Conservation (phyloP, 1,140 invertebrate genomes). For the Penaeus indicus region DNA sequence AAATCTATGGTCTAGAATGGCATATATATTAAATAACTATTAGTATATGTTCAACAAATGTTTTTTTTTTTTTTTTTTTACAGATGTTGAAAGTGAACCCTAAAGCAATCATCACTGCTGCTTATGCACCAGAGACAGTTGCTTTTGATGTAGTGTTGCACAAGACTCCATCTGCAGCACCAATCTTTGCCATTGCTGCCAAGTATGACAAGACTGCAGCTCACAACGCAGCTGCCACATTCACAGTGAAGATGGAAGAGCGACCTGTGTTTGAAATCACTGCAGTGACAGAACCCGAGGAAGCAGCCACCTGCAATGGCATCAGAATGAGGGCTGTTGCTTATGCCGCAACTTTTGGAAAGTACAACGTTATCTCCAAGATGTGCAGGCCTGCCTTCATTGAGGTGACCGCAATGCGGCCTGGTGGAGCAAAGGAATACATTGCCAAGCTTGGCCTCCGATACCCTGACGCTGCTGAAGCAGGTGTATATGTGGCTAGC, state of each 20-base stretch:
- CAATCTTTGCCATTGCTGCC: conserved; percentile 21
- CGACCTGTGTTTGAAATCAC: conserved; percentile 12
- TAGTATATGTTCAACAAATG: not conserved
- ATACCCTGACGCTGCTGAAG: conserved; percentile 18
- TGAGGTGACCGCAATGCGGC: conserved; percentile 1
- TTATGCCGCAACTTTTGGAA: not conserved
- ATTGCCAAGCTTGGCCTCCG: conserved; percentile 22
- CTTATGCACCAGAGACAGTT: conserved; percentile 14
- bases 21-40: not conserved
- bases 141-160: conserved; percentile 41
- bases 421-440: not conserved
- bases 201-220: conserved; percentile 20
- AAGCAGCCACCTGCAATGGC: conserved; percentile 27
- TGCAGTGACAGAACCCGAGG: conserved; percentile 3
- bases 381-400: conserved; percentile 39
- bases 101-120: not conserved
- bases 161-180: conserved; percentile 38
- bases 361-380: conserved; percentile 23
- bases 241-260: conserved; percentile 12
- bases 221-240: conserved; percentile 19
- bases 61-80: conserved; percentile 15
- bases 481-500: conserved; percentile 1
- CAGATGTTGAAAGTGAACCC: conserved; percentile 35
- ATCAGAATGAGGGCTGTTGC: conserved; percentile 21
- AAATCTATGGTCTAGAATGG: not conserved